Evolutionary conservation across 2,888 invertebrate genomes (phyloP), one percentile per base, ranked within the genome.

Genomic region (Phoronis australis): DNA sequence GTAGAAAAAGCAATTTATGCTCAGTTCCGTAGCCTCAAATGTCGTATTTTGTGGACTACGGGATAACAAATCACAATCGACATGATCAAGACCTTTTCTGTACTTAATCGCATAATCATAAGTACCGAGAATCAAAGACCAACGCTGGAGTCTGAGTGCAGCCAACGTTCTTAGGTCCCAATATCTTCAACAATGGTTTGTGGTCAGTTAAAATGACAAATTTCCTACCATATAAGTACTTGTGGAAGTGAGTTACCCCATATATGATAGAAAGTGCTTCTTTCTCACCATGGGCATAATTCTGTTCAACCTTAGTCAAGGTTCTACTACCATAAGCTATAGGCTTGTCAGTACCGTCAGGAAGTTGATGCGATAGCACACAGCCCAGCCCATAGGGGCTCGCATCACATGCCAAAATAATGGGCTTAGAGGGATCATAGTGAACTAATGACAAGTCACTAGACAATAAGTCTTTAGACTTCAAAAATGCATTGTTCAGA

Each of bases 171-270:
- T 64, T 59, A 27, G 59, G 52, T 45, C 58, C 54, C 45, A 76
- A 70, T 39, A 77, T 69, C 6, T 56, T 42, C 12, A 61, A 69
- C 1, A 79, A 51, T 0, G 78, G 75, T 48, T 71, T 63, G 48
- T 74, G 69, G 49, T 75, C 75, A 0, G 71, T 76, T 6, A 61
- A 37, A 21, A 76, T 52, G 3, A 68, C 69, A 51, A 79, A 79
- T 18, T 59, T 52, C 12, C 67, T 55, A 2, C 73, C 75, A 42
- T 56, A 68, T 0, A 78, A 35, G 49, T 68, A 76, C 23, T 68
- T 61, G 45, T 71, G 68, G 57, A 77, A 77, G 53, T 70, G 67
- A 23, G 60, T 57, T 1, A 75, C 61, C 1, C 68, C 74, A 50
- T 63, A 78, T 18, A 78, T 61, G 4, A 78, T 51, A 12, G 66